Evolutionary conservation across 1,140 invertebrate species (phyloP).

Genomic region (Argopecten irradians): DNA sequence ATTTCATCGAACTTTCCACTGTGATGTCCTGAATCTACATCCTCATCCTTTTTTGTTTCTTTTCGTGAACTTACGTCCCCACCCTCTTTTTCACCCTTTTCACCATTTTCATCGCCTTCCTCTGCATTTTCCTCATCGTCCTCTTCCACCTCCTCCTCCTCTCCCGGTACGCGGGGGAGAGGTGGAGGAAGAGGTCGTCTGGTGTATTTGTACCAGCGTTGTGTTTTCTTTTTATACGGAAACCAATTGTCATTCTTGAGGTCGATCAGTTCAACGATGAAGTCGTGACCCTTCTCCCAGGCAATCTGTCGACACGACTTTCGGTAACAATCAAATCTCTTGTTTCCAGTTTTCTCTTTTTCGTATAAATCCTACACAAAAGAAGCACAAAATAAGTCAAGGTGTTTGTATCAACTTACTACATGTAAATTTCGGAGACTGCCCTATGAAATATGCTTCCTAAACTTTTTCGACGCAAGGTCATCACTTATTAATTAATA

Average conservation of each 20-base stretch:
- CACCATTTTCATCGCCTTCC: background rate
- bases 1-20: slow-evolving; percentile 25
- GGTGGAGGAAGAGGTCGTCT: slow-evolving; percentile 50
- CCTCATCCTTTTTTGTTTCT: background rate
- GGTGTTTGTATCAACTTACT: background rate
- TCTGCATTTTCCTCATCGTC: slow-evolving; percentile 37
- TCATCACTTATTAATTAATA: too few species aligned
- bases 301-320: slow-evolving; percentile 71
- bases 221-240: slow-evolving; percentile 53
- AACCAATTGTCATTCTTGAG: slow-evolving; percentile 62
- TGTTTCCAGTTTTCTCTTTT: slow-evolving; percentile 41
- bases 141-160: slow-evolving; percentile 19
- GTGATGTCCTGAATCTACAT: slow-evolving; percentile 28
- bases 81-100: background rate
- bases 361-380: slow-evolving; percentile 51
- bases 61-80: background rate
- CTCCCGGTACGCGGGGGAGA: background rate
- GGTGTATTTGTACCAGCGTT: slow-evolving; percentile 43
- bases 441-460: background rate
- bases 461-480: too few species aligned
- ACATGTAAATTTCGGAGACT: slow-evolving; percentile 8
- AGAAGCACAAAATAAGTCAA: background rate
- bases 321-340: slow-evolving; percentile 53
- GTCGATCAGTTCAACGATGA: slow-evolving; percentile 73
- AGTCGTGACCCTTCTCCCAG: slow-evolving; percentile 62